Evolutionary conservation across 2,113 vertebrate genomes (phyloP), one percentile per base, ranked within the genome.

Genomic region (Aythya baeri): DNA sequence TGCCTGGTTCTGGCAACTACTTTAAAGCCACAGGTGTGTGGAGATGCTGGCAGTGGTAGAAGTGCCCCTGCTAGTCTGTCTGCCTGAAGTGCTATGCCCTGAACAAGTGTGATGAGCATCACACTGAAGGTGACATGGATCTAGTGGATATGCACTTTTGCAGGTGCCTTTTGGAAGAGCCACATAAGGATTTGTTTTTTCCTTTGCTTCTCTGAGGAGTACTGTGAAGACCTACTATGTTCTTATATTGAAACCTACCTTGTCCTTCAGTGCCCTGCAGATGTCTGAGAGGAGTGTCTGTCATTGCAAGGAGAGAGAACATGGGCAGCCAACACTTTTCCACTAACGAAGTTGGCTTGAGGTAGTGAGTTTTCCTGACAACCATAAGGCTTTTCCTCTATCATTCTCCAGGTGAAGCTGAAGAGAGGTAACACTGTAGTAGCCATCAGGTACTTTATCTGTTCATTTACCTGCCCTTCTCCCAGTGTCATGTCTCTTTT

Each of bases 131-230:
- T 32, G 34, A 79, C 0, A 1, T 34, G 44, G 41, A 17, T 22
- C 25, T 38, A 57, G 1, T n/a, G 43, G 34, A n/a, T 29, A n/a
- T 0, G 1, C 11, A 50, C 32, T 49, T 67, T 29, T 43, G 57
- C 57, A 59, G 27, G 46, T 8, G 21, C 43, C 63, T 68, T 54
- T 41, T 44, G 31, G 18, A 85, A 67, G 82, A 89, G 23, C 7
- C 21, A 49, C 31, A 1, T 14, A 27, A 0, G 1, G 43, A 34
- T 10, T 49, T 11, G 10, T 41, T 72, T 77, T 43, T 20, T 2
- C 17, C 29, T 75, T 72, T 71, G n/a, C 18, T 85, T 78, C 52
- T 66, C 13, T 59, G 4, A 5, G 31, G 17, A 62, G 12, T 65
- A 27, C 46, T 68, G 13, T 44, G 9, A 55, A 63, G 17, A 29